Evolutionary conservation across 2,113 vertebrate genomes (phyloP).

Genomic region (Carlito syrichta): DNA sequence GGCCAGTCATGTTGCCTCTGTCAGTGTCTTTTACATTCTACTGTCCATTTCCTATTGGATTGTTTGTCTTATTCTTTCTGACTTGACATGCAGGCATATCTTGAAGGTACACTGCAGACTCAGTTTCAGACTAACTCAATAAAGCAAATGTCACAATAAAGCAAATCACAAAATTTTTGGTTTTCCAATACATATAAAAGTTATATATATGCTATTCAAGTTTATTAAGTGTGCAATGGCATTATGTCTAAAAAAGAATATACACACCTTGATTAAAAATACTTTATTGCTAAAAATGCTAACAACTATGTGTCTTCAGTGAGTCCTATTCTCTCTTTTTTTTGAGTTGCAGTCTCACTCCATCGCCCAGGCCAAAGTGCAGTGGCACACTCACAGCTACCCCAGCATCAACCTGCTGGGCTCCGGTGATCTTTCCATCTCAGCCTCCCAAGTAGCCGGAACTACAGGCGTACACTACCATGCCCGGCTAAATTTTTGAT

Average conservation of each 20-base stretch:
- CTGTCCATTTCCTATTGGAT: not conserved
- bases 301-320: not conserved
- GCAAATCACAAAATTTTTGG: not conserved
- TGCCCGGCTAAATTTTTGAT: too few species aligned
- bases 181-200: not conserved
- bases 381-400: too few species aligned
- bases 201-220: not conserved
- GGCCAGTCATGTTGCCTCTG: not conserved
- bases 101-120: not conserved
- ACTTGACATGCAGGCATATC: not conserved
- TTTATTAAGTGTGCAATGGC: not conserved
- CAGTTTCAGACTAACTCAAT: not conserved
- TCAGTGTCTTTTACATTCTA: not conserved
- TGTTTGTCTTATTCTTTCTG: not conserved
- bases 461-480: too few species aligned
- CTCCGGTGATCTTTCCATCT: too few species aligned
- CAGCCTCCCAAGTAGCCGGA: too few species aligned
- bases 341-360: too few species aligned
- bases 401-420: too few species aligned
- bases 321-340: not conserved
- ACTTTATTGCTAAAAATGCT: not conserved
- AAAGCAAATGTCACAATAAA: not conserved
- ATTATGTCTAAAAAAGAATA: not conserved
- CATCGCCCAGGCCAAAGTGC: too few species aligned
- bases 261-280: not conserved